Evolutionary conservation across 2,797 vertebrate genomes (phyloP).

Genomic region (Neosalanx taihuensis): DNA sequence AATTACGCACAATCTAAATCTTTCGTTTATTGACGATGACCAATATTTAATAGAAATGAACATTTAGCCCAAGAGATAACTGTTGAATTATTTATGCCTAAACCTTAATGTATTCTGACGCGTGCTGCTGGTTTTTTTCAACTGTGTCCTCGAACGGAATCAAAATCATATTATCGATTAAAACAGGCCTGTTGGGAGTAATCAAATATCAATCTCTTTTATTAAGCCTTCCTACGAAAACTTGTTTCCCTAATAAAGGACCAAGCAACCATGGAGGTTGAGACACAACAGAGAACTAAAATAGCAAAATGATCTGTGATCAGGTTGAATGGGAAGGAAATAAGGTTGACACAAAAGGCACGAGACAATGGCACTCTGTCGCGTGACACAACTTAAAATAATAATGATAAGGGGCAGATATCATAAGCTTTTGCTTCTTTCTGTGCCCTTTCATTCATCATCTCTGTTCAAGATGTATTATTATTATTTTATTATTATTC

Average conservation of each 20-base stretch:
- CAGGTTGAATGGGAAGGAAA: slow-evolving; percentile 10
- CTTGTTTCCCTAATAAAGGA: slow-evolving; percentile 16
- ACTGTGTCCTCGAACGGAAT: slow-evolving; percentile 17
- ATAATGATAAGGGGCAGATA: too few species aligned
- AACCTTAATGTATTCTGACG: slow-evolving; percentile 56
- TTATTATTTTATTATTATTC: too few species aligned
- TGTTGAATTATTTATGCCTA: slow-evolving; percentile 59
- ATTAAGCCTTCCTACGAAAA: slow-evolving; percentile 10
- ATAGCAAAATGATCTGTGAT: background rate
- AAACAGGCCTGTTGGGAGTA: slow-evolving; percentile 17
- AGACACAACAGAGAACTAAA: slow-evolving; percentile 30
- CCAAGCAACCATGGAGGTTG: slow-evolving; percentile 20
- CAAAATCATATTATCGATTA: slow-evolving; percentile 39
- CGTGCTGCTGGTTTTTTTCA: slow-evolving; percentile 33
- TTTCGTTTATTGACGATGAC: slow-evolving; percentile 24
- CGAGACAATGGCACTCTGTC: slow-evolving; percentile 34
- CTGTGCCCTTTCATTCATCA: too few species aligned
- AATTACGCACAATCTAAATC: background rate
- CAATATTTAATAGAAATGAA: slow-evolving; percentile 36
- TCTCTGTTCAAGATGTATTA: too few species aligned
- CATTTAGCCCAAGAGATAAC: slow-evolving; percentile 46
- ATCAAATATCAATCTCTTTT: slow-evolving; percentile 20
- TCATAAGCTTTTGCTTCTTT: too few species aligned
- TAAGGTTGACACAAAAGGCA: background rate
- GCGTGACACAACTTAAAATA: slow-evolving; percentile 44